These are phyloP conservation scores for Glaucopsyche alexis DNA, from an alignment of 2,888 invertebrate genomes.

Conservation along the genomic window DNA sequence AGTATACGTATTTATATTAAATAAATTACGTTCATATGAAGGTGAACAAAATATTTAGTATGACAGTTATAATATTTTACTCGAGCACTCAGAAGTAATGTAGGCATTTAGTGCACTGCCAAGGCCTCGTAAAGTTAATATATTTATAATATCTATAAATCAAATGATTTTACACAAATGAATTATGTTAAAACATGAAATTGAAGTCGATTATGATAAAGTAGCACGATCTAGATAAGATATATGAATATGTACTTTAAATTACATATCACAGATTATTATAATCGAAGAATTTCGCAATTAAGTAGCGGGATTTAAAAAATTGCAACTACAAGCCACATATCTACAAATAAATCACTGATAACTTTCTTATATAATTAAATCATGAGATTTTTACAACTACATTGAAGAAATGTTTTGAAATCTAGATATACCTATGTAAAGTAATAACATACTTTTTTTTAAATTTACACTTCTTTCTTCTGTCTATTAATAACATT, in stretches of 20 bases:
- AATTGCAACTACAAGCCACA: background rate
- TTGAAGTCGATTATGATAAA: constrained; percentile 11
- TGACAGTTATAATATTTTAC: constrained; percentile 8
- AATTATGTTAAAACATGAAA: constrained; percentile 7
- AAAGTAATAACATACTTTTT: too few relatives aligned
- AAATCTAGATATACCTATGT: too few relatives aligned
- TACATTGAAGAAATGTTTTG: background rate
- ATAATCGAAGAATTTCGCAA: background rate
- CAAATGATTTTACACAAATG: background rate
- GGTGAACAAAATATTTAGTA: constrained; percentile 4
- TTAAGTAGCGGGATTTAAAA: background rate
- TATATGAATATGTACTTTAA: background rate
- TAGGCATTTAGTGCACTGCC: background rate
- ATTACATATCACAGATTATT: background rate
- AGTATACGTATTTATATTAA: background rate
- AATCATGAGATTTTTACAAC: background rate
- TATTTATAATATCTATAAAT: background rate
- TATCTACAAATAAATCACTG: background rate
- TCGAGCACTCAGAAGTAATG: background rate
- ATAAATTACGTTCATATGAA: constrained; percentile 21
- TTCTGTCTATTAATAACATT: background rate
- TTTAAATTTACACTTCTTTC: background rate
- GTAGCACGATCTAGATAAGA: constrained; percentile 19
- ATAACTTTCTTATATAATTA: background rate
- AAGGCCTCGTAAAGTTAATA: background rate